Percentiles rank a stretch among this genome's conserved stretches.
These are phyloP conservation scores for Heterohyrax brucei DNA, from an alignment of 2,797 vertebrate species.

Conservation along the genomic window DNA sequence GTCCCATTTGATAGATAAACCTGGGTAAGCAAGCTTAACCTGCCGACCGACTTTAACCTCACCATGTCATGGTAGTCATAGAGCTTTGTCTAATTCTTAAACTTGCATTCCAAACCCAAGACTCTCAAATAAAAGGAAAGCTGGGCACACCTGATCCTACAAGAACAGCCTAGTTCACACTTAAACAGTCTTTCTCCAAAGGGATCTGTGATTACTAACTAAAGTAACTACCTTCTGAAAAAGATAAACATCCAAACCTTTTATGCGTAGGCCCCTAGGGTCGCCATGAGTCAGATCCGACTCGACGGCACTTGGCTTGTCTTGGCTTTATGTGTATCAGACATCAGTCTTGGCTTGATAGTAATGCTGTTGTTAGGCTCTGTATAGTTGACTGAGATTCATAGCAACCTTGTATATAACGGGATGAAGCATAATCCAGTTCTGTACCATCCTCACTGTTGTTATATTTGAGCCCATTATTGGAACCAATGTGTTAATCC, in stretches of 20 bases:
- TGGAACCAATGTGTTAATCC: no score
- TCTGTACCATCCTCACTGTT: no score
- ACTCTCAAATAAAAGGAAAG: background rate
- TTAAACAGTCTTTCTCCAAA: background rate
- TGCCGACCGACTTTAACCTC: background rate
- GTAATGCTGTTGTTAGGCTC: background rate
- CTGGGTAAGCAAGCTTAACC: background rate
- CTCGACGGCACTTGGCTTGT: no score
- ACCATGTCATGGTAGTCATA: background rate
- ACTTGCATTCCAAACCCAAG: conserved; percentile 15
- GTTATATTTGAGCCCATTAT: no score
- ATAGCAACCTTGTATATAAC: no score
- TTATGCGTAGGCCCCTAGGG: background rate
- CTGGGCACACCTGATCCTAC: background rate
- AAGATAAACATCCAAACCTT: background rate
- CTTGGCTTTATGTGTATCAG: background rate
- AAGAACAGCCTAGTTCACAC: background rate
- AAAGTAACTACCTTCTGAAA: background rate
- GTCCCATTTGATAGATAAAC: background rate
- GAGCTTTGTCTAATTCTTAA: background rate
- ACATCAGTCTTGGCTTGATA: background rate
- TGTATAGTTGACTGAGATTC: no score
- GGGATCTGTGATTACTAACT: background rate
- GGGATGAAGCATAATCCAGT: no score
- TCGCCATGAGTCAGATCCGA: no score